These are phyloP conservation scores for Sylvia borin DNA, from an alignment of 2,797 vertebrate species.

Conservation along the genomic window DNA sequence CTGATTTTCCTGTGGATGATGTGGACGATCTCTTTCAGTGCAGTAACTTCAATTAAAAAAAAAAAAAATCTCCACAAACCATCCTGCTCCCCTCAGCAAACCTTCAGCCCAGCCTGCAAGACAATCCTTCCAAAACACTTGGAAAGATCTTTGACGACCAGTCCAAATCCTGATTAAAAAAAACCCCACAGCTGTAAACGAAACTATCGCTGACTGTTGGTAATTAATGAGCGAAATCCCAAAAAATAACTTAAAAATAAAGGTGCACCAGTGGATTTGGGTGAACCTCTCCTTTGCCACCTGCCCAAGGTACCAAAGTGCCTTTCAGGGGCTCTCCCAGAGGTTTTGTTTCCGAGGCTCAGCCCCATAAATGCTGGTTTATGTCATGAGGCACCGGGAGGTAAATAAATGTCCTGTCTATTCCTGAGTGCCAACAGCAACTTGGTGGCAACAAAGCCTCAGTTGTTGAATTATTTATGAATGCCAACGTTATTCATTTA, in stretches of 20 bases:
- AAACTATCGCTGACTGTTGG: not conserved
- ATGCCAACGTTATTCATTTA: not conserved
- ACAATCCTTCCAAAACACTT: not conserved
- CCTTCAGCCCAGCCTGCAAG: not conserved
- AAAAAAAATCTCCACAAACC: not conserved
- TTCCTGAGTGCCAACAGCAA: conserved; percentile 13
- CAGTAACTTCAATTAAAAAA: not conserved
- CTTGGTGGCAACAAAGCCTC: conserved; percentile 37
- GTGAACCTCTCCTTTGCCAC: not conserved
- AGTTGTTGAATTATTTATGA: conserved; percentile 48
- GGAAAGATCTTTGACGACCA: not conserved
- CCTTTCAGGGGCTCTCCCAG: not conserved
- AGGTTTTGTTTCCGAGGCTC: not conserved
- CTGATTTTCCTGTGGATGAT: not conserved
- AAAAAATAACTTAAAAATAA: not conserved
- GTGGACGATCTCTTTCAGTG: not conserved
- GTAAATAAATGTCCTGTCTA: conserved; percentile 47
- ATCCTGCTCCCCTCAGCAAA: not conserved
- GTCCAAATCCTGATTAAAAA: not conserved
- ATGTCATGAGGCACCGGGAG: conserved; percentile 19
- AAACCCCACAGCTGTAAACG: fast-evolving
- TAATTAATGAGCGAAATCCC: not conserved
- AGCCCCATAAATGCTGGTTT: conserved; percentile 7
- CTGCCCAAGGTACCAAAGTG: not conserved
- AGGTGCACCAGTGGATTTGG: fast-evolving